Base-by-base conservation (phyloP, 2,113 vertebrate species). In the Myodes glareolus region DNA sequence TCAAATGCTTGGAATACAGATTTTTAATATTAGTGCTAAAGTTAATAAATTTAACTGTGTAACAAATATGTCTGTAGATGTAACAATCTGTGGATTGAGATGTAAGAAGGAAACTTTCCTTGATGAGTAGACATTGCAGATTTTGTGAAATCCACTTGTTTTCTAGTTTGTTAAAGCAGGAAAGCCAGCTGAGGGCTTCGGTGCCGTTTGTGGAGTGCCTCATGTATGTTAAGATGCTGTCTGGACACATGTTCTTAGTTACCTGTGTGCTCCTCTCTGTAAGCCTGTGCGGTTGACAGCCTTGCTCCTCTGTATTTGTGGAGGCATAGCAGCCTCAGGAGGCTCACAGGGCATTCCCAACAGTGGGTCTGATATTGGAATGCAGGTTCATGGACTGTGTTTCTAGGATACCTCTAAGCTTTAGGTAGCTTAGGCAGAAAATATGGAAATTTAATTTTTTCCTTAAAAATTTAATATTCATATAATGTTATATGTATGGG, bases 111-210 rank as follows among this genome's bases (percentile, higher is more conserved):
- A 45, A 87, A 80, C 4, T 81, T 70, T 89, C 25, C 16, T 52
- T 52, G 27, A 0, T 73, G 78, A 65, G 11, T 21, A 31, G 68
- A 11, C 23, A 25, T 55, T 80, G 12, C 73, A 77, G 36, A n/a
- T 67, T 19, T 70, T 92, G 23, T 92, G 36, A 55, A 75, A 87
- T 67, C 33, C 1, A 42, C 76, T 94, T 77, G 6, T 39, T 94
- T 96, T 94, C 65, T 88, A 52, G n/a, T 94, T 88, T 76, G 63
- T 92, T 90, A 61, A 90, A 93, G 75, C 45, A 90, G 55, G 63
- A 91, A 73, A 58, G n/a, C 10, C 72, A 72, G n/a, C 17, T 16
- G 39, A 91, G 33, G 65, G 39, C n/a, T 84, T 65, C 39, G 19
- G 11, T 90, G 4, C 6, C 14, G 11, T 81, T 94, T 65, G 11